Percentiles rank a stretch among this genome's conserved stretches.
phyloP scores from a whole-genome alignment of 1,140 invertebrate genomes.

The Drosophila athabasca region DNA sequence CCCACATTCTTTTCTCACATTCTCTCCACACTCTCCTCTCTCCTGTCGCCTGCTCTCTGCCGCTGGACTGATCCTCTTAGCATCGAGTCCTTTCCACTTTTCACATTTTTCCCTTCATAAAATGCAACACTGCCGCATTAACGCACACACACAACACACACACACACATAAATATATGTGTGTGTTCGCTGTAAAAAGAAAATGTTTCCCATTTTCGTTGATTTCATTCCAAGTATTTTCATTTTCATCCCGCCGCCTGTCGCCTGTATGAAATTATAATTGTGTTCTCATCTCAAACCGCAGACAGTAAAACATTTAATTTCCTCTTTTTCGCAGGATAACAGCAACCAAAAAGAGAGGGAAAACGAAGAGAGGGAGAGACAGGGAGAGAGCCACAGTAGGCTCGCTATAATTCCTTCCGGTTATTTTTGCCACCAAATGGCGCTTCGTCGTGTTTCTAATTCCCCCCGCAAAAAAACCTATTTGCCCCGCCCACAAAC shows the following conservation, averaged over 20 bases:
- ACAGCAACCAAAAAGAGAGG: slow-evolving; percentile 4
- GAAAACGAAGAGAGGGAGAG: not conserved
- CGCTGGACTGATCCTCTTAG: slow-evolving; percentile 65
- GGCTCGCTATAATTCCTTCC: slow-evolving; percentile 74
- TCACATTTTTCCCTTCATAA: slow-evolving; percentile 47
- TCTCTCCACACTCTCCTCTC: slow-evolving; percentile 8
- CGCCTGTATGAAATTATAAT: slow-evolving; percentile 69
- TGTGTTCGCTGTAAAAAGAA: slow-evolving; percentile 4
- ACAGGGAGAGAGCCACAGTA: slow-evolving; percentile 7
- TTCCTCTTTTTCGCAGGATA: slow-evolving; percentile 57
- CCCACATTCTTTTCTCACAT: slow-evolving; percentile 21
- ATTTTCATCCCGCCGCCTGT: slow-evolving; percentile 31
- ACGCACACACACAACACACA: slow-evolving; percentile 27
- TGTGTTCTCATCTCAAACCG: slow-evolving; percentile 56
- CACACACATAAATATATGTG: slow-evolving; percentile 4
- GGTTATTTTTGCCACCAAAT: slow-evolving; percentile 70
- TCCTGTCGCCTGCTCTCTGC: slow-evolving; percentile 2
- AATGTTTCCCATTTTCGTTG: slow-evolving; percentile 60
- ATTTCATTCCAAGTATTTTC: slow-evolving; percentile 62
- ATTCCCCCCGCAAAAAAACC: slow-evolving; percentile 65
- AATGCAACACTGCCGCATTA: slow-evolving; percentile 64
- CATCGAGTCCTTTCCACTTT: slow-evolving; percentile 26
- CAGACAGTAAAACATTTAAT: slow-evolving; percentile 81
- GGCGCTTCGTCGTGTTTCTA: slow-evolving; percentile 69
- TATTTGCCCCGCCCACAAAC: slow-evolving; percentile 61